These are phyloP conservation scores for Campylomormyrus tamandua DNA, from an alignment of 2,113 vertebrate species.

Conservation along the genomic window DNA sequence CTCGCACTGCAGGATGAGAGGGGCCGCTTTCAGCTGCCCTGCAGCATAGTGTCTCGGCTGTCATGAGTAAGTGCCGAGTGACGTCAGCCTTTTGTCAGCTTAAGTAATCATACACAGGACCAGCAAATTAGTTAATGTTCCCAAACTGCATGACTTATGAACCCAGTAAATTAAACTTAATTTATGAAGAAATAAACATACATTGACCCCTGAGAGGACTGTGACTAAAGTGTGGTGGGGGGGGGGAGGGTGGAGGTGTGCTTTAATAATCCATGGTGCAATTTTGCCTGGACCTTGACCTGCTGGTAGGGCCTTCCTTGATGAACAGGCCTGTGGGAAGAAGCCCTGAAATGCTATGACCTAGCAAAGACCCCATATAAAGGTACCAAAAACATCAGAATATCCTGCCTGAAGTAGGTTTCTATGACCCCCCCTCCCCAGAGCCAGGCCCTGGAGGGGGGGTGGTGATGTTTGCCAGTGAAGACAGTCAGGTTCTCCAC, in stretches of 20 bases:
- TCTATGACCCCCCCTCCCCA: not conserved
- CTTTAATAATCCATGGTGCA: not conserved
- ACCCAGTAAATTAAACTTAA: not conserved
- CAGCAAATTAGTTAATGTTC: conserved; percentile 4
- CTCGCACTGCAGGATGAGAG: not conserved
- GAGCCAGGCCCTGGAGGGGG: not conserved
- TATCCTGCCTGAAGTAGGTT: not conserved
- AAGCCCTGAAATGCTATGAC: not conserved
- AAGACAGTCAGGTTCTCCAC: not conserved
- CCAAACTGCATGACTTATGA: not conserved
- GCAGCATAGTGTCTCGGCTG: not conserved
- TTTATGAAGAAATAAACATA: conserved; percentile 6
- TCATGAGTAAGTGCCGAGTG: not conserved
- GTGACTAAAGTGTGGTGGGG: not conserved
- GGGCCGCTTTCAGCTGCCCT: not conserved
- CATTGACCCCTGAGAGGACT: not conserved
- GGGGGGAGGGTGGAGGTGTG: not conserved
- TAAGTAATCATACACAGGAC: not conserved
- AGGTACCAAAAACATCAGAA: not conserved
- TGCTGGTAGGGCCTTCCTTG: not conserved
- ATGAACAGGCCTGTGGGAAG: not conserved
- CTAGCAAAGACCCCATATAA: not conserved
- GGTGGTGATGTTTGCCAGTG: not conserved
- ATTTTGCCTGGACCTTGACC: not conserved
- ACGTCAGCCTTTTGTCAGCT: not conserved